phyloP scores from a whole-genome alignment of 1,140 invertebrate genomes.

The Lepidurus apus region DNA sequence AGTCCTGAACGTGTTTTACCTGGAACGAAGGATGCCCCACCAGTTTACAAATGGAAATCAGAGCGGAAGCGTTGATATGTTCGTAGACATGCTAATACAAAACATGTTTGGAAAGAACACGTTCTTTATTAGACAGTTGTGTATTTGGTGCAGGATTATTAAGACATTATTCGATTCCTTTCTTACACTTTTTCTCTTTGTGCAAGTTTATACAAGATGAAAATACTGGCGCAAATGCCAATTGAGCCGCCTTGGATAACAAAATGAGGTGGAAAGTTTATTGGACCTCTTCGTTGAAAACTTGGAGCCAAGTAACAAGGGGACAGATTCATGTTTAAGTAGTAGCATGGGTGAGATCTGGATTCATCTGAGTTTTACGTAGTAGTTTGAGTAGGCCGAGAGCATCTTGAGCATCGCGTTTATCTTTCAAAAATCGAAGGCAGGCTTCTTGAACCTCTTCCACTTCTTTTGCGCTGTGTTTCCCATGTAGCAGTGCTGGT shows the following conservation, averaged over 20 bases:
- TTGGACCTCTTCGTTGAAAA: conserved; percentile 2
- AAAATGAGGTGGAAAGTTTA: background rate
- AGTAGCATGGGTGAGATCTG: background rate
- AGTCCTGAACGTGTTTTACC: conserved; percentile 57
- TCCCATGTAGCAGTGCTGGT: background rate
- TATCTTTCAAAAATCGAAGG: background rate
- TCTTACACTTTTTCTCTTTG: too few species aligned
- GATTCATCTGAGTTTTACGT: background rate
- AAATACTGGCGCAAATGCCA: conserved; percentile 8
- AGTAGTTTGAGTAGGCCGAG: background rate
- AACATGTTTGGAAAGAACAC: background rate
- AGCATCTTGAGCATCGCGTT: background rate
- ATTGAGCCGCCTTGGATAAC: conserved; percentile 34
- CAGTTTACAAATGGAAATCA: conserved; percentile 79
- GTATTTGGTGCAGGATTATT: background rate
- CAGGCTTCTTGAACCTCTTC: conserved; percentile 6
- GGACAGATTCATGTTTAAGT: background rate
- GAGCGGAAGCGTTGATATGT: conserved; percentile 67
- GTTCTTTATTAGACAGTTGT: background rate
- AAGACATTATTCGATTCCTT: background rate
- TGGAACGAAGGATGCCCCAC: conserved; percentile 63
- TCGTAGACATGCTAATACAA: background rate
- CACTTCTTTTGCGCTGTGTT: background rate
- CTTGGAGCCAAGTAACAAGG: background rate
- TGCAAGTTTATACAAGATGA: background rate